phyloP scores from a whole-genome alignment of 2,888 invertebrate genomes.

The Cylloceria caligata region DNA sequence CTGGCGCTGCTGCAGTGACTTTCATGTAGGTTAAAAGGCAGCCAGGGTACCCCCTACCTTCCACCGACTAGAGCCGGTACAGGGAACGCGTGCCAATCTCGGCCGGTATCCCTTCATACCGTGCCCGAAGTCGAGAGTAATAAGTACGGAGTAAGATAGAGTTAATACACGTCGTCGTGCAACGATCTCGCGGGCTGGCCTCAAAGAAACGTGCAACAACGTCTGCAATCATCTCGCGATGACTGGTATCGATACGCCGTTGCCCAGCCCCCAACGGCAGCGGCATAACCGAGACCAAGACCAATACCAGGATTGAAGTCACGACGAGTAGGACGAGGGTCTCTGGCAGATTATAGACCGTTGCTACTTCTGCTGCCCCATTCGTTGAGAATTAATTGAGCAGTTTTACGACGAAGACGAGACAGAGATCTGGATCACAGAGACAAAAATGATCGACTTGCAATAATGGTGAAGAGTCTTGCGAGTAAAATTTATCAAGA shows the following conservation, averaged over 20 bases:
- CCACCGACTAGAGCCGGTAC: neutral
- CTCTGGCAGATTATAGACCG: slow-evolving; percentile 53
- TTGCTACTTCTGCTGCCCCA: slow-evolving; percentile 31
- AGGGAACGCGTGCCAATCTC: slow-evolving; percentile 72
- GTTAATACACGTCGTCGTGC: slow-evolving; percentile 44
- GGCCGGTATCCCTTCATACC: slow-evolving; percentile 37
- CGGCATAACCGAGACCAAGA: slow-evolving; percentile 33
- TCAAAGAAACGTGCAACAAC: slow-evolving; percentile 58
- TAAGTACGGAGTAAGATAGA: slow-evolving; percentile 8
- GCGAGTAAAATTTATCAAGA: neutral
- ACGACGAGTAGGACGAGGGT: slow-evolving; percentile 51
- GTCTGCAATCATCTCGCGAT: slow-evolving; percentile 63
- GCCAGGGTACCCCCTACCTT: neutral
- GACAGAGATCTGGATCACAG: slow-evolving; percentile 44
- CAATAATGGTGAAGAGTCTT: neutral
- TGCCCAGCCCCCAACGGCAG: slow-evolving; percentile 37
- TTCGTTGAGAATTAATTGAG: slow-evolving; percentile 46
- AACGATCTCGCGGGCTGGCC: slow-evolving; percentile 25
- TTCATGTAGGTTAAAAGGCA: slow-evolving; percentile 37
- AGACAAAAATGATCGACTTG: slow-evolving; percentile 7
- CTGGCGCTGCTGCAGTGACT: slow-evolving; percentile 28
- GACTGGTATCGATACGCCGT: slow-evolving; percentile 59
- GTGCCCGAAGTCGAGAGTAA: slow-evolving; percentile 23
- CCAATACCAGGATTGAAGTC: slow-evolving; percentile 22
- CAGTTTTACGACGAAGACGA: slow-evolving; percentile 17